phyloP scores from a whole-genome alignment of 2,797 vertebrate species.

The Falco columbarius region DNA sequence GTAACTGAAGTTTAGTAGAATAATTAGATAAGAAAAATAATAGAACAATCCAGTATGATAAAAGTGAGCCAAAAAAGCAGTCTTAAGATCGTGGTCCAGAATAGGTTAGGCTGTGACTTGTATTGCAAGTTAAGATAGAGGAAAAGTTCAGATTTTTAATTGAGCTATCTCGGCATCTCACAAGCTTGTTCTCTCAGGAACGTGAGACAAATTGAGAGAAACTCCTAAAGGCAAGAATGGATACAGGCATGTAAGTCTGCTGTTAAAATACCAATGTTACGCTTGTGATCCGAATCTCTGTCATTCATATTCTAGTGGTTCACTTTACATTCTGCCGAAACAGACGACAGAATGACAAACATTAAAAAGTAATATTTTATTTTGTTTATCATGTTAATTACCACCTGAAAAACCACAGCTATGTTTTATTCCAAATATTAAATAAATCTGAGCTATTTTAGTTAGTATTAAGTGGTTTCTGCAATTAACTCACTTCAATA shows the following conservation, averaged over 20 bases:
- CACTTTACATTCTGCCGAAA: not conserved
- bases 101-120: not conserved
- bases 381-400: not conserved
- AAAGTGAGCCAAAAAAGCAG: not conserved
- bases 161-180: not conserved
- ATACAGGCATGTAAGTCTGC: not conserved
- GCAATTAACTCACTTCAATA: not conserved
- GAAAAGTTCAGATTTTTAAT: not conserved
- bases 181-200: not conserved
- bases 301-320: not conserved
- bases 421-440: not conserved
- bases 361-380: not conserved
- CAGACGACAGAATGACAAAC: not conserved
- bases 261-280: not conserved
- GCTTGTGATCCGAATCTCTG: not conserved
- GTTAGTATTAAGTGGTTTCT: not conserved
- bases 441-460: not conserved
- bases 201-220: not conserved
- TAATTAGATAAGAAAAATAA: constrained; percentile 2
- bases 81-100: not conserved
- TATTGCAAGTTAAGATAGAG: not conserved
- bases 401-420: not conserved
- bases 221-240: not conserved
- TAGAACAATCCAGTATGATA: not conserved
- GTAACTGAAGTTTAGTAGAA: not conserved